Percentiles rank a stretch among this genome's conserved stretches.
Evolutionary conservation across 2,113 vertebrate genomes (phyloP).

Genomic region (Synodontis membranacea): DNA sequence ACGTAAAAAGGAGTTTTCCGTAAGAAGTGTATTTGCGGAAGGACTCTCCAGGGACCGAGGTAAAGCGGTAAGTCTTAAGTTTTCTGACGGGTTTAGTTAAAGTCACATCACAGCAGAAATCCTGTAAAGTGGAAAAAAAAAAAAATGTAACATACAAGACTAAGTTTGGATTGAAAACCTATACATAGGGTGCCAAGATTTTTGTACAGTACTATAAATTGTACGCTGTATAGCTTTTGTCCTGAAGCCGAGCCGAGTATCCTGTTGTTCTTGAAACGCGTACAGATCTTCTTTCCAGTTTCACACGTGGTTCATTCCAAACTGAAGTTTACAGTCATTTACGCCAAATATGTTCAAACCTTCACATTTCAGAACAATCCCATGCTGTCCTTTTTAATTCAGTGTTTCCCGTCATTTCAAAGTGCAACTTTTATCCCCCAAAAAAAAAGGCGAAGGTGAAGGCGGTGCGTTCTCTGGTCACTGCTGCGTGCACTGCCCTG

Average conservation of each 20-base stretch:
- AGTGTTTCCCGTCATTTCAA: slow-evolving; percentile 25
- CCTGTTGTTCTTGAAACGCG: not conserved
- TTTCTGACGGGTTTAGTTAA: too few relatives aligned
- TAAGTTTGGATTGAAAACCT: not conserved
- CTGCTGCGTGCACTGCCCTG: slow-evolving; percentile 77
- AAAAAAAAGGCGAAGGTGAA: not conserved
- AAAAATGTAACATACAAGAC: not conserved
- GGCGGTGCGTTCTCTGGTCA: slow-evolving; percentile 51
- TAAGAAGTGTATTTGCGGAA: not conserved
- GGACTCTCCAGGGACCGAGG: not conserved
- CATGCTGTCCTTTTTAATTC: not conserved
- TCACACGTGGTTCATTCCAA: not conserved
- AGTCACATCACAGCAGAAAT: not conserved
- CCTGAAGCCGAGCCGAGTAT: not conserved
- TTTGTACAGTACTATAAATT: not conserved
- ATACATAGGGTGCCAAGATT: not conserved
- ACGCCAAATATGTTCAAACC: not conserved
- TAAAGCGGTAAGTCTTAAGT: too few relatives aligned
- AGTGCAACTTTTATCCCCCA: slow-evolving; percentile 48
- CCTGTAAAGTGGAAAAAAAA: too few relatives aligned
- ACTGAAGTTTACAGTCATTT: not conserved
- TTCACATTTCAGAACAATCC: not conserved
- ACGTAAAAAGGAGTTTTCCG: too few relatives aligned
- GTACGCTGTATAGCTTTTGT: not conserved
- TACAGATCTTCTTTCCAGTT: not conserved